Base-by-base conservation (phyloP, 2,113 vertebrate genomes). In the Cephalopholis sonnerati region DNA sequence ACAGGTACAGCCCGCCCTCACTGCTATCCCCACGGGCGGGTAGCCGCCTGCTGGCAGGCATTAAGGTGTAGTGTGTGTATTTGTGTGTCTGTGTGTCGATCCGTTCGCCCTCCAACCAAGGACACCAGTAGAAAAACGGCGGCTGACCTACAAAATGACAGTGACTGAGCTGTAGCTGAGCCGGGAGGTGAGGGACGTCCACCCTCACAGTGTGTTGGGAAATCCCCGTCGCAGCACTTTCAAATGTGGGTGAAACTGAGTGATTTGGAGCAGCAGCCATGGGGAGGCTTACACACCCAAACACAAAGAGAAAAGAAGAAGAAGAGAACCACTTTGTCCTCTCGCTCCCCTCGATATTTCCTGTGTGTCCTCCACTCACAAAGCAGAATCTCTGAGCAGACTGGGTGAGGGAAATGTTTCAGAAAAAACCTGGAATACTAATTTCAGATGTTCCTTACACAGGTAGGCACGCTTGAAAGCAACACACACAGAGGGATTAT, bases 111-210 rank as follows among this genome's bases (percentile, higher is more conserved):
- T 85, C 79, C 64, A 83, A 87, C 69, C 93, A 95, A 96, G 93
- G 94, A 94, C 94, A 81, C 69, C 39, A 84, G 82, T 55, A 81
- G 82, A 74, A 72, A 84, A 83, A 63, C 79, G 25, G 63, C 41
- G 24, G 67, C 91, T 93, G 94, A 91, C 94, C 94, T 89, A 94
- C 92, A 94, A 95, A 93, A 81, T 51, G 91, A 87, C 93, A 89
- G 61, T 87, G 92, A 92, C 82, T 50, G 81, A 91, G 90, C 90
- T 82, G 92, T n/a, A 77, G 70, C 78, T 61, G 32, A 53, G 80
- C n/a, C 39, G 25, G 67, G 41, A 77, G 87, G 77, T 84, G 77
- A 71, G 84, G 71, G 77, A 84, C 55, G n/a, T 75, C 75, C 59
- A 51, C 75, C 68, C 74, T 17, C 59, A 71, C 81, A 27, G 51